Evolutionary conservation across 2,888 invertebrate genomes (phyloP), one percentile per base, ranked within the genome.

Genomic region (Anodontia alba): DNA sequence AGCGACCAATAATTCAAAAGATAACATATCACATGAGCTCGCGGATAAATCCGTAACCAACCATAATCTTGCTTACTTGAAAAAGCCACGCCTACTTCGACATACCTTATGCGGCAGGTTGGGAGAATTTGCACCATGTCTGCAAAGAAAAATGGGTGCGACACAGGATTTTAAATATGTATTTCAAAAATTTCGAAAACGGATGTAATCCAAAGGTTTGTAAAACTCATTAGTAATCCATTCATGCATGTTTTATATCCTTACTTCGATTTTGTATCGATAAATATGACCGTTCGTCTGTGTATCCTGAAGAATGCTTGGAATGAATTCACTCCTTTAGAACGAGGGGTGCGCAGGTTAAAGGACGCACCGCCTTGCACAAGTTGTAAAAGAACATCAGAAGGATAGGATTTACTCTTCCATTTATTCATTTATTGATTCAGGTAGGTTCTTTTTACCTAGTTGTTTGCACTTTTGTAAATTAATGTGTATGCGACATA

Each of bases 91-190:
- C 62, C 62, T 62, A 12, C 62, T 33, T 62, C 62, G 62, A 62
- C 62, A 62, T 62, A 26, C 7, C 29, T 62, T 10, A 62, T 62
- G 33, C 17, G 1, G 62, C 62, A 62, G 62, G 62, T 62, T 62
- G 62, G 62, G 62, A 62, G 62, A 62, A 62, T 62, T 33, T 62
- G 33, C 20, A 33, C 62, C 33, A 2, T 62, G 62, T 62, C 62
- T 62, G 62, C 62, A 31, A 3, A 62, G 33, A 62, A 54, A 54
- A 62, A 62, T 62, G 62, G 62, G 62, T 62, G 62, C 62, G 62
- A 62, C 62, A 62, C 62, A 62, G 62, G 62, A 62, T 62, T 62
- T 62, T 33, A 62, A 62, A 62, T 62, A 62, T 62, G 62, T 33
- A 62, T 26, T 33, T 62, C 17, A 10, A 62, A 23, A 62, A 33